Evolutionary conservation across 1,140 invertebrate genomes (phyloP), one percentile per base, ranked within the genome.

Genomic region (Tetragnatha versicolor): DNA sequence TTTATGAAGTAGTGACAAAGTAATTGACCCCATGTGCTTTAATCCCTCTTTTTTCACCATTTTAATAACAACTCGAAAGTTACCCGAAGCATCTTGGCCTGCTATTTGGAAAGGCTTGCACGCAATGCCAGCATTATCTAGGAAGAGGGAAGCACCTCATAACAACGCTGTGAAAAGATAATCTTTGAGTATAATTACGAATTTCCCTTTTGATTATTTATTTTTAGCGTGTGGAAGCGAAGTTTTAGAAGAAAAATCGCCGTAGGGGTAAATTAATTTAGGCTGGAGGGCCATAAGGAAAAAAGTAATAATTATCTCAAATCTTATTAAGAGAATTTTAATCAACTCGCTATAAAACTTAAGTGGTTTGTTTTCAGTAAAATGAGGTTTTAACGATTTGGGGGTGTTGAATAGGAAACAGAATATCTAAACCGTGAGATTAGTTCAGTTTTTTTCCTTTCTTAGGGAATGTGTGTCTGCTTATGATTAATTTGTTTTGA

Each of bases 181-280:
- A 75, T 75, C 72, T 75, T 75, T 75, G 69, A 75, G 72, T 75
- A 63, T 75, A 75, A 75, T 75, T 75, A 75, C 72, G 58, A 75
- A 75, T 35, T 75, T 75, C 63, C 29, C 55, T 63, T 63, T 33
- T 75, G 72, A 75, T 75, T 75, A 75, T 75, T 75, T 75, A 63
- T 75, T 75, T 75, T 75, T 75, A 75, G 72, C 55, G 72, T 47
- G 72, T 75, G 61, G 29, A 63, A 31, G 42, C 27, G 20, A 63
- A 61, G 72, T 75, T 75, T 47, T 27, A 47, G 72, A 63, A 75
- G 72, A 75, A 75, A 75, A 75, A 63, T 75, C 31, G 45, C 31
- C 20, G 33, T 63, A 63, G 53, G 63, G 63, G 72, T 75, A 75
- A 63, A 75, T 75, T 75, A 75, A 75, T 75, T 75, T 75, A 75